phyloP scores from a whole-genome alignment of 2,888 invertebrate species.

The Yponomeuta plumbellus region DNA sequence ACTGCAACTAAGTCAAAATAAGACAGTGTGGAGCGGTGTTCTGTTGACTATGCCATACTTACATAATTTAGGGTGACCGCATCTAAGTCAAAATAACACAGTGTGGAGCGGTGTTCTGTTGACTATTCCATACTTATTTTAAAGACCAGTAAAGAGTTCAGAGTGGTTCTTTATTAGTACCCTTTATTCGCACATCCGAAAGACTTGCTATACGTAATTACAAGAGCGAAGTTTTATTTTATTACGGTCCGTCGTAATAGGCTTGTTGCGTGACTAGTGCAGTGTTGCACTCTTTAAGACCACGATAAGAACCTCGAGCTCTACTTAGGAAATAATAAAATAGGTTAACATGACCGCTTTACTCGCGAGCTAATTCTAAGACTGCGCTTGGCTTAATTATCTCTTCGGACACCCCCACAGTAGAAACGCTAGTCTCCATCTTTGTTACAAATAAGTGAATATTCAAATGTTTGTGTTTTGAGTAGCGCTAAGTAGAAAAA shows the following conservation, averaged over 20 bases:
- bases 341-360: background rate
- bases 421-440: too few species aligned
- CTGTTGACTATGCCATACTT: too few species aligned
- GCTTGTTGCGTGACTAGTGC: background rate
- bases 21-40: too few species aligned
- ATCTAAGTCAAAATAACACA: too few species aligned
- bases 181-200: background rate
- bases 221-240: background rate
- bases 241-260: background rate
- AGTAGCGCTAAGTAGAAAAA: too few species aligned
- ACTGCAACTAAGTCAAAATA: too few species aligned
- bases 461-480: too few species aligned
- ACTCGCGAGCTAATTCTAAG: background rate
- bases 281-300: background rate
- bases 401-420: background rate
- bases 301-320: background rate
- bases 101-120: too few species aligned
- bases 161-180: background rate
- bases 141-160: background rate
- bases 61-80: too few species aligned
- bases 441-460: too few species aligned
- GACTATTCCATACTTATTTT: too few species aligned
- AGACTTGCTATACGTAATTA: background rate
- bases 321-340: constrained; percentile 2
- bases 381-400: background rate